These are phyloP conservation scores for Eilema sororculum DNA, from an alignment of 2,888 invertebrate species.

Conservation along the genomic window DNA sequence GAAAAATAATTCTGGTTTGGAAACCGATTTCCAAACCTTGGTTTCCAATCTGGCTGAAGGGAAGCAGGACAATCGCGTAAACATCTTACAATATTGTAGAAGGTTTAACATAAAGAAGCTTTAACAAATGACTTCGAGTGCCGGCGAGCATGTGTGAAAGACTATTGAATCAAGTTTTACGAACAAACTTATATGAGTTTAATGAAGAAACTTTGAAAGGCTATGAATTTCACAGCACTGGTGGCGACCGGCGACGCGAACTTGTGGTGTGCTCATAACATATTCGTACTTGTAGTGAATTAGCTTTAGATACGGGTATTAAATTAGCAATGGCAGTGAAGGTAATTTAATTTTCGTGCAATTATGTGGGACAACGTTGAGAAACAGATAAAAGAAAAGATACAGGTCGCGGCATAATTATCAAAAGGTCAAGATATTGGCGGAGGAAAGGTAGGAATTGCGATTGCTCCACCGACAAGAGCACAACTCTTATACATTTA, in stretches of 20 bases:
- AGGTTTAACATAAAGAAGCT: slow-evolving; percentile 8
- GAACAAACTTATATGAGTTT: slow-evolving; percentile 37
- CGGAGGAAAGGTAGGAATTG: too few relatives aligned
- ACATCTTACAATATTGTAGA: background rate
- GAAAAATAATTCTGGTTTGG: too few relatives aligned
- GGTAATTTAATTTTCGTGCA: too few relatives aligned
- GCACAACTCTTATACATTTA: too few relatives aligned
- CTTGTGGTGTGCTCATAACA: background rate
- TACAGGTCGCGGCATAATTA: too few relatives aligned
- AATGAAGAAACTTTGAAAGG: slow-evolving; percentile 40
- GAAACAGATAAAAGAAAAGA: too few relatives aligned
- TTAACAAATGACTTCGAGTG: slow-evolving; percentile 16
- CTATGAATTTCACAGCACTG: slow-evolving; percentile 33
- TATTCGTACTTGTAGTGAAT: slow-evolving; percentile 6
- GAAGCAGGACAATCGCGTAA: too few relatives aligned
- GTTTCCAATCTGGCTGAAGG: too few relatives aligned
- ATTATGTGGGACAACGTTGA: too few relatives aligned
- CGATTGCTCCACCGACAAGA: too few relatives aligned
- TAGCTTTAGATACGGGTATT: slow-evolving; percentile 3
- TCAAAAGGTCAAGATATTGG: too few relatives aligned
- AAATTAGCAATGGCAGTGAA: background rate
- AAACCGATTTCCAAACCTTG: too few relatives aligned
- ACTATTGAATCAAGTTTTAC: slow-evolving; percentile 25
- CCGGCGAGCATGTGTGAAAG: slow-evolving; percentile 11
- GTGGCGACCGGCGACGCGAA: slow-evolving; percentile 13